A percentile compares a stretch with the other conserved stretches of the same genome.
Evolutionary conservation across 2,888 invertebrate genomes (phyloP).

Genomic region (Dexiosoma caninum): DNA sequence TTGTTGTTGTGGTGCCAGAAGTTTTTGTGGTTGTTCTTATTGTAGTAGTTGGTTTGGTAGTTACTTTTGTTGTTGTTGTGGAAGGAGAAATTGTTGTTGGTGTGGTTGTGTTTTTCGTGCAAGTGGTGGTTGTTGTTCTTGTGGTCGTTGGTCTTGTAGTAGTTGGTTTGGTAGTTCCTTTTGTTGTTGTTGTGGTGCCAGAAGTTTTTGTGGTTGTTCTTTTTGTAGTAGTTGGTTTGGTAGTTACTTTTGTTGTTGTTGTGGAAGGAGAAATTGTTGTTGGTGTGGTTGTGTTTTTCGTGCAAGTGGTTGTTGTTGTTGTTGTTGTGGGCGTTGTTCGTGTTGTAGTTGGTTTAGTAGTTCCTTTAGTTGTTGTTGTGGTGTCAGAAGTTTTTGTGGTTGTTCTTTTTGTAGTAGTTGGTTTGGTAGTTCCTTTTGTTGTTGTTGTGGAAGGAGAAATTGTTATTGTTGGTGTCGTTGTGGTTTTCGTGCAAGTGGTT

Average conservation of each 20-base stretch:
- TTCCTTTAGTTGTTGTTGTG: too few relatives aligned
- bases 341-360: too few relatives aligned
- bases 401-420: too few relatives aligned
- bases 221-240: slow-evolving; percentile 7
- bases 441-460: background rate
- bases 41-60: slow-evolving; percentile 20
- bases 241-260: slow-evolving; percentile 50
- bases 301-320: slow-evolving; percentile 25
- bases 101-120: slow-evolving; percentile 25
- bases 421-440: too few relatives aligned
- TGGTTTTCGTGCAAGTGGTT: background rate
- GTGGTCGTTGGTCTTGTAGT: slow-evolving; percentile 16
- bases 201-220: slow-evolving; percentile 16
- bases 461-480: background rate
- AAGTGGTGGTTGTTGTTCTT: slow-evolving; percentile 6
- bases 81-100: background rate
- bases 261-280: slow-evolving; percentile 21
- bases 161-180: background rate
- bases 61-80: slow-evolving; percentile 1
- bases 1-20: background rate
- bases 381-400: too few relatives aligned
- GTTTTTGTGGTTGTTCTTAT: slow-evolving; percentile 15
- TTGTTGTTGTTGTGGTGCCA: slow-evolving; percentile 3
- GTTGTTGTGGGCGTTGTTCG: slow-evolving; percentile 10
- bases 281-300: background rate